Conservation (phyloP, 2,888 invertebrate genomes). For the Caenorhabditis parvicauda region DNA sequence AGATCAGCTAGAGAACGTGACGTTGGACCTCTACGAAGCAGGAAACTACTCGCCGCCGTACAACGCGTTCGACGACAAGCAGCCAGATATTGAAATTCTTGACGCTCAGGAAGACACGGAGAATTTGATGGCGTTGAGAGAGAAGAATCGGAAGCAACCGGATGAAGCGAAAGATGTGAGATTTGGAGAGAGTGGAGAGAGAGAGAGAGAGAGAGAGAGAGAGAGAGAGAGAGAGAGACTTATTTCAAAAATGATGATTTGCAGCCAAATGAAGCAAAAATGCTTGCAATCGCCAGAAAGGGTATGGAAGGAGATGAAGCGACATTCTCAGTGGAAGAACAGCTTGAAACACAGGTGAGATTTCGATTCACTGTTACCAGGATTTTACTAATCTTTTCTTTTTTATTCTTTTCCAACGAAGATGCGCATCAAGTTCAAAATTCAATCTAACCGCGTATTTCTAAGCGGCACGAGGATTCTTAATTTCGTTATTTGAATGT, state of each 20-base stretch:
- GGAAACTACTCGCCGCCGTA: slow-evolving; percentile 75
- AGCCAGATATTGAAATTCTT: slow-evolving; percentile 47
- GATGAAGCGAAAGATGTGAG: slow-evolving; percentile 12
- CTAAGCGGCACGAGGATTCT: no score
- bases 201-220: no score
- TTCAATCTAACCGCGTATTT: no score
- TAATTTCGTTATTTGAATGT: neutral
- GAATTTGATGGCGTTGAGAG: slow-evolving; percentile 67
- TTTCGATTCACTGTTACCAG: neutral
- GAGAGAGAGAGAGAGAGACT: no score
- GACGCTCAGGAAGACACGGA: slow-evolving; percentile 76
- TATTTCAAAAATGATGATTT: slow-evolving; percentile 9
- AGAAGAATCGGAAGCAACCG: slow-evolving; percentile 24
- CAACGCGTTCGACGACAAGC: slow-evolving; percentile 45
- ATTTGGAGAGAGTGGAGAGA: neutral
- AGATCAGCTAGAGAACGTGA: slow-evolving; percentile 44
- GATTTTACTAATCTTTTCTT: neutral
- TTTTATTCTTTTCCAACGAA: neutral
- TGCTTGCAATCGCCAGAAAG: slow-evolving; percentile 79
- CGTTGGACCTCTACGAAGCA: slow-evolving; percentile 71
- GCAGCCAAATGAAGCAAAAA: slow-evolving; percentile 68
- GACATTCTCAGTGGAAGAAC: slow-evolving; percentile 70
- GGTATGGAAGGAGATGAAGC: slow-evolving; percentile 83
- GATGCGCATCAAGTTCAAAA: no score
- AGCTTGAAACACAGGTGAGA: slow-evolving; percentile 26